Conservation (phyloP, 1,140 invertebrate species). For the Campoletis sonorensis region DNA sequence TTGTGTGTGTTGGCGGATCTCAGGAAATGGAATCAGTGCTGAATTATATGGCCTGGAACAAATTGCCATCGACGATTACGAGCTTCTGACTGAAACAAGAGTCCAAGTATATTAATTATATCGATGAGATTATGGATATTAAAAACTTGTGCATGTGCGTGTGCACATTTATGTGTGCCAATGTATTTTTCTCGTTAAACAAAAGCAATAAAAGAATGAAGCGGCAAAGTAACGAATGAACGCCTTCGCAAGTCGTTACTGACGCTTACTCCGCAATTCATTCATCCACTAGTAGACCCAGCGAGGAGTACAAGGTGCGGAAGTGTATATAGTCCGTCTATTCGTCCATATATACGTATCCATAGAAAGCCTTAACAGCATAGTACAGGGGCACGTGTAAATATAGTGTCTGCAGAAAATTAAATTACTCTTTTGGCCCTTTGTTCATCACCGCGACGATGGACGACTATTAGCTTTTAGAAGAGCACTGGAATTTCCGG, state of each 20-base stretch:
- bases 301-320: slow-evolving; percentile 32
- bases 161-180: background rate
- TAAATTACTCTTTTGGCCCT: slow-evolving; percentile 42
- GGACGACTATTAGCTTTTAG: slow-evolving; percentile 41
- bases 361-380: background rate
- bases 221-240: slow-evolving; percentile 18
- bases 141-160: background rate
- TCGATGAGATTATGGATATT: slow-evolving; percentile 34
- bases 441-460: slow-evolving; percentile 41
- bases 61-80: slow-evolving; percentile 46
- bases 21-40: slow-evolving; percentile 39
- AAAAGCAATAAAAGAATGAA: slow-evolving; percentile 30
- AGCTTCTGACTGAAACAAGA: slow-evolving; percentile 56
- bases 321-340: slow-evolving; percentile 29
- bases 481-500: background rate
- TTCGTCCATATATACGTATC: background rate
- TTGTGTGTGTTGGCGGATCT: background rate
- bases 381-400: slow-evolving; percentile 31
- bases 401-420: slow-evolving; percentile 43
- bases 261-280: slow-evolving; percentile 8
- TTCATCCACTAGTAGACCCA: slow-evolving; percentile 26
- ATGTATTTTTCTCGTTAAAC: background rate
- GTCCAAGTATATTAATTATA: slow-evolving; percentile 46
- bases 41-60: slow-evolving; percentile 43
- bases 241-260: slow-evolving; percentile 35